These are phyloP conservation scores for Myotis lucifugus DNA, from an alignment of 2,113 vertebrate genomes.

Conservation along the genomic window DNA sequence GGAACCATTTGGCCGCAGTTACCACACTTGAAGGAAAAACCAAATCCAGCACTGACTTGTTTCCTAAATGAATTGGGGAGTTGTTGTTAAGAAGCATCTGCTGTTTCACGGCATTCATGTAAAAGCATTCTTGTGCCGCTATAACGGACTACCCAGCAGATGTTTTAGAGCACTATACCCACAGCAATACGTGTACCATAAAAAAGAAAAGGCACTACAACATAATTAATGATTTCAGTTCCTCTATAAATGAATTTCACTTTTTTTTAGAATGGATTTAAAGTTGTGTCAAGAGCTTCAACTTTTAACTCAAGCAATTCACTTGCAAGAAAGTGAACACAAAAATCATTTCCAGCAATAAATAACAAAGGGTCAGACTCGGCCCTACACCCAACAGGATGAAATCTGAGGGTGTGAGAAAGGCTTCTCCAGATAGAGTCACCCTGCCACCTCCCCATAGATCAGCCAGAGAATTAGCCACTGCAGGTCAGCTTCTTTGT, in stretches of 20 bases:
- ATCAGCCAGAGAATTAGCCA: background rate
- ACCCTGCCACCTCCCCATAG: background rate
- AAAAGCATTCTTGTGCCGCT: conserved; percentile 76
- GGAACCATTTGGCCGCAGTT: conserved; percentile 68
- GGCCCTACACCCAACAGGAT: background rate
- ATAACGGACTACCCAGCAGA: conserved; percentile 76
- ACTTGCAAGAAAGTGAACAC: conserved; percentile 56
- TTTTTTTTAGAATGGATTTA: conserved; percentile 69
- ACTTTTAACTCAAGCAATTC: conserved; percentile 71
- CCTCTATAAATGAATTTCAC: conserved; percentile 77
- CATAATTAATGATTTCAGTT: conserved; percentile 80
- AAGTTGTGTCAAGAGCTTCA: conserved; percentile 73
- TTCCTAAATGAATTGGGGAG: conserved; percentile 83
- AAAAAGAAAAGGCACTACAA: conserved; percentile 75
- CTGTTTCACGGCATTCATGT: conserved; percentile 76
- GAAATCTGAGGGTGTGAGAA: background rate
- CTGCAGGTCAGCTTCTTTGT: background rate
- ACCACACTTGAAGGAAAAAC: conserved; percentile 69
- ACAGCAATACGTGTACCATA: conserved; percentile 68
- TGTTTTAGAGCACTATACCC: conserved; percentile 76
- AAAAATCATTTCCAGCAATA: conserved; percentile 70
- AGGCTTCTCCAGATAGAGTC: background rate
- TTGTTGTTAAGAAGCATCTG: conserved; percentile 84
- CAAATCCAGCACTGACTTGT: conserved; percentile 78
- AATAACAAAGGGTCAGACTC: conserved; percentile 37